phyloP scores from a whole-genome alignment of 2,888 invertebrate genomes.

The Pheosia tremula region DNA sequence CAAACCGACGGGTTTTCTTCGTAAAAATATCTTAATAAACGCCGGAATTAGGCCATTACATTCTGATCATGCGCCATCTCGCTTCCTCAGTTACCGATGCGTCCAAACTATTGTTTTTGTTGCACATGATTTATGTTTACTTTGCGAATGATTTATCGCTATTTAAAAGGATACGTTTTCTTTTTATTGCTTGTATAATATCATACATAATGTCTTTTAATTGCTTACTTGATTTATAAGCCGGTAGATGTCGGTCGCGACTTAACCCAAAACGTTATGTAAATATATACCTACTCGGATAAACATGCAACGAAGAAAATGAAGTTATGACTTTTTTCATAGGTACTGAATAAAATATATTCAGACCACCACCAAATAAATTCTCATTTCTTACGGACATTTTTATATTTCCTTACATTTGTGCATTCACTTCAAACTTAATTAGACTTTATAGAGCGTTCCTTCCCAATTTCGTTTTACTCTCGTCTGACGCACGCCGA shows the following conservation, averaged over 20 bases:
- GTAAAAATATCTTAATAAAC: constrained; percentile 80
- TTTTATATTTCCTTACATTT: constrained; percentile 80
- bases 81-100: constrained; percentile 70
- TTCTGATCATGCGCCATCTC: constrained; percentile 75
- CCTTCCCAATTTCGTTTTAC: constrained; percentile 82
- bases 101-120: constrained; percentile 62
- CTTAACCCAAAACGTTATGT: constrained; percentile 4
- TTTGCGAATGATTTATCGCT: constrained; percentile 63
- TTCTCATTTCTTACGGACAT: constrained; percentile 61
- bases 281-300: constrained; percentile 2
- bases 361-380: constrained; percentile 52
- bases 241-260: constrained; percentile 8
- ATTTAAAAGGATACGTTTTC: constrained; percentile 64
- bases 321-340: constrained; percentile 25
- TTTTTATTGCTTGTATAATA: constrained; percentile 45
- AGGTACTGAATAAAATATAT: constrained; percentile 27
- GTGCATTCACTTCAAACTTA: constrained; percentile 82
- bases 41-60: constrained; percentile 72
- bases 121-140: constrained; percentile 68
- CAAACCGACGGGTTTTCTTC: constrained; percentile 69
- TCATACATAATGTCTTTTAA: constrained; percentile 24
- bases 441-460: constrained; percentile 85
- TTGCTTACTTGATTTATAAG: constrained; percentile 33
- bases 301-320: constrained; percentile 21
- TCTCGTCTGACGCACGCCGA: constrained; percentile 77